These are phyloP conservation scores for Alosa sapidissima DNA, from an alignment of 2,797 vertebrate species.

Conservation along the genomic window DNA sequence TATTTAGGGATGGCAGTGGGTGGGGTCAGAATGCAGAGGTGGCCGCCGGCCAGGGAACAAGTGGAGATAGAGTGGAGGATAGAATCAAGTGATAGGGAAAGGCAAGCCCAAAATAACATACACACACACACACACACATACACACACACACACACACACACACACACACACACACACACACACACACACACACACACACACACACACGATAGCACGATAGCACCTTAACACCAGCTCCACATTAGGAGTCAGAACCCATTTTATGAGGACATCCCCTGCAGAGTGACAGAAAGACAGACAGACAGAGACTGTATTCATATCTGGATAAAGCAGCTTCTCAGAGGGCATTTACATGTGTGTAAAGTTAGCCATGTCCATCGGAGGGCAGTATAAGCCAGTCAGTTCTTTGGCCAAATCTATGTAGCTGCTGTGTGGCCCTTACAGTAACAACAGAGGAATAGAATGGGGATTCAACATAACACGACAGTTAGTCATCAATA, in stretches of 20 bases:
- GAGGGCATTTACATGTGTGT: neutral
- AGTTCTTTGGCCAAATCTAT: neutral
- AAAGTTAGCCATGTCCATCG: neutral
- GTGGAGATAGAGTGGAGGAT: constrained; percentile 42
- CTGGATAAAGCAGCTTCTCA: neutral
- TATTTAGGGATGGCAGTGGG: constrained; percentile 27
- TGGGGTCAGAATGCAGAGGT: constrained; percentile 46
- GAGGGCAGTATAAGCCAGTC: constrained; percentile 9
- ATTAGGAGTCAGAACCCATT: constrained; percentile 63
- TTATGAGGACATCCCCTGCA: constrained; percentile 50
- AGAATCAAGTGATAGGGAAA: constrained; percentile 69
- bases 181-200: constrained; percentile 26
- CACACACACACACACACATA: constrained; percentile 49
- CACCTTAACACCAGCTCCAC: constrained; percentile 52
- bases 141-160: constrained; percentile 43
- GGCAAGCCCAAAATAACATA: constrained; percentile 72
- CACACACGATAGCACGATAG: constrained; percentile 37
- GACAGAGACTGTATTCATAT: neutral
- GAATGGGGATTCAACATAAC: neutral
- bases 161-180: constrained; percentile 48
- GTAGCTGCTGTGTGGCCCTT: neutral
- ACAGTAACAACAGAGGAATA: neutral
- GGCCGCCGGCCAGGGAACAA: constrained; percentile 62
- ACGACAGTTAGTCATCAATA: neutral
- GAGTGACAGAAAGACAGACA: neutral